Conservation (phyloP, 2,797 vertebrate genomes). For the Xyrichtys novacula region DNA sequence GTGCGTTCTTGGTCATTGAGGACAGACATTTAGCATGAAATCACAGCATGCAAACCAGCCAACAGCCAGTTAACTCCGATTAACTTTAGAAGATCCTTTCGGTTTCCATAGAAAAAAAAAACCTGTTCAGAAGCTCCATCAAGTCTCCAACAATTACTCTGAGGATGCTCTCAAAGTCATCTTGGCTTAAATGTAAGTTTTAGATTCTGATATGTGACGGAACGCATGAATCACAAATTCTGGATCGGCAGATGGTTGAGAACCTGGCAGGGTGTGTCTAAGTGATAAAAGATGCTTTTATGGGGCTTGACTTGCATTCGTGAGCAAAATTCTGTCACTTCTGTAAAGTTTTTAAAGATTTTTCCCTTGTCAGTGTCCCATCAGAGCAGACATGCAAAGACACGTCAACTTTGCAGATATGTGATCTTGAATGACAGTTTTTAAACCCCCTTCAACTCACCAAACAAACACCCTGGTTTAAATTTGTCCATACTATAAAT, state of each 20-base stretch:
- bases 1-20: background rate
- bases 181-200: background rate
- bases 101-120: too few relatives aligned
- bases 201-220: background rate
- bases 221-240: background rate
- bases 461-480: background rate
- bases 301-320: background rate
- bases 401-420: background rate
- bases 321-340: background rate
- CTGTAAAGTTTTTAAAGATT: background rate
- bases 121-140: too few relatives aligned
- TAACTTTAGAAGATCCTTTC: too few relatives aligned
- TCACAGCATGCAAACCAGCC: too few relatives aligned
- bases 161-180: background rate
- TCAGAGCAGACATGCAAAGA: background rate
- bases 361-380: background rate
- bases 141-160: too few relatives aligned
- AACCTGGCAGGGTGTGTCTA: background rate
- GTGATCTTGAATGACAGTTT: background rate
- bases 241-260: background rate
- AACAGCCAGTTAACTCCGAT: too few relatives aligned
- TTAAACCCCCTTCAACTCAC: background rate
- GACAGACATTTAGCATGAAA: too few relatives aligned
- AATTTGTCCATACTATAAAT: background rate
- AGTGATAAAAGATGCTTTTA: conserved; percentile 5